Evolutionary conservation across 2,888 invertebrate genomes (phyloP).

Genomic region (Pardosa pseudoannulata): DNA sequence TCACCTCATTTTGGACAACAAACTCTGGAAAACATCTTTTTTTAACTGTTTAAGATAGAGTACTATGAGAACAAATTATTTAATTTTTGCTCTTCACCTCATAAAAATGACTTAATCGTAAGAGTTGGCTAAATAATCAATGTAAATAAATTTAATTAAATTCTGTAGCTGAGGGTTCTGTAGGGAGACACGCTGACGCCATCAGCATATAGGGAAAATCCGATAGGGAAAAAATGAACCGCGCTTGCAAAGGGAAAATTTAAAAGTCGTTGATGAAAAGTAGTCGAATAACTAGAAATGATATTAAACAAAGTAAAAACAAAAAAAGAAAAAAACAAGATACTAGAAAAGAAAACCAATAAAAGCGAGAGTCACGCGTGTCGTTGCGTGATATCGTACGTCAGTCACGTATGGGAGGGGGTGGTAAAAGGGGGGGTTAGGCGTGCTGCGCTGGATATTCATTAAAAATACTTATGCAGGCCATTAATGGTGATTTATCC

Average conservation of each 20-base stretch:
- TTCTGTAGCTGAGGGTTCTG: too few species aligned
- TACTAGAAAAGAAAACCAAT: background rate
- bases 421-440: constrained; percentile 31
- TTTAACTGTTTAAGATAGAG: too few species aligned
- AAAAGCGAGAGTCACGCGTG: constrained; percentile 55
- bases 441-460: constrained; percentile 67
- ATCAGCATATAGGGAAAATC: too few species aligned
- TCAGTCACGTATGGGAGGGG: constrained; percentile 53
- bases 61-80: too few species aligned
- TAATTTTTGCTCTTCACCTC: too few species aligned
- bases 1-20: too few species aligned
- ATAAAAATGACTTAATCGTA: too few species aligned
- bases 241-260: background rate
- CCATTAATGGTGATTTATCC: constrained; percentile 73
- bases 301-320: background rate
- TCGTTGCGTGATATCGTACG: constrained; percentile 58
- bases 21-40: too few species aligned
- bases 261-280: background rate
- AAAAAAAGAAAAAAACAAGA: background rate
- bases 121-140: too few species aligned
- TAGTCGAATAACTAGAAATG: constrained; percentile 6
- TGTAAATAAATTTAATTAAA: too few species aligned
- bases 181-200: too few species aligned
- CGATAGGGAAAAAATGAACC: too few species aligned
- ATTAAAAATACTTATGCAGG: constrained; percentile 72